Evolutionary conservation across 2,797 vertebrate species (phyloP), one percentile per base, ranked within the genome.

Genomic region (Centropyge bicolor): DNA sequence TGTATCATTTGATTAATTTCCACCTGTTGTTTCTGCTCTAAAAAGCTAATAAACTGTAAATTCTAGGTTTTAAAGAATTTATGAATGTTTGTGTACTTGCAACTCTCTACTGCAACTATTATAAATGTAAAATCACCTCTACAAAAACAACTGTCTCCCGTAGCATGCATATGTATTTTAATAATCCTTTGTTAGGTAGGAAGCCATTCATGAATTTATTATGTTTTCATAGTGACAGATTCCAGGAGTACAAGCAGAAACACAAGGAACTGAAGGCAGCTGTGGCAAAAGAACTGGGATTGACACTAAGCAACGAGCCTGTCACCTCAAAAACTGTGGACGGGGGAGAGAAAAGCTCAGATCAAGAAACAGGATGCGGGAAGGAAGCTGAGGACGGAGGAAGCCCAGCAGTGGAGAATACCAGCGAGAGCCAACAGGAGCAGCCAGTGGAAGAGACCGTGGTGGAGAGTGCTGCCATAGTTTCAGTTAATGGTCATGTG

Each of bases 221-320:
- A 27, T 83, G 8, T 84, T 84, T 78, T 88, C 55, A 61, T 54
- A 96, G 95, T 78, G 88, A 93, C 79, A 89, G 68, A 70, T 74
- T 95, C 81, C 86, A 91, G 80, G 95, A 95, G 68, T 94, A 93
- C 31, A 95, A 88, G 82, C 89, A 94, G 88, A 95, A 91, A 84
- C 94, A 95, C 69, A 79, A 81, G 71, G 94, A 95, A 62, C 86
- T 78, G 24, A 95, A 93, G 81, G 91, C 89, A 16, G 91, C 89
- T 0, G 95, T 90, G 77, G 83, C 81, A 48, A 90, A 82, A 20
- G 93, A 95, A 72, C 84, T 93, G 48, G 85, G 88, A 22, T 77
- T 91, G 67, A 82, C 69, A 63, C 45, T 87, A 46, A 46, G 61
- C 1, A 69, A 81, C 2, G 62, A 83, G 35, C 62, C 31, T 0